A percentile compares a stretch with the other conserved stretches of the same genome.
These are phyloP conservation scores for Heliconius congener DNA, from an alignment of 1,140 invertebrate species.

Conservation along the genomic window DNA sequence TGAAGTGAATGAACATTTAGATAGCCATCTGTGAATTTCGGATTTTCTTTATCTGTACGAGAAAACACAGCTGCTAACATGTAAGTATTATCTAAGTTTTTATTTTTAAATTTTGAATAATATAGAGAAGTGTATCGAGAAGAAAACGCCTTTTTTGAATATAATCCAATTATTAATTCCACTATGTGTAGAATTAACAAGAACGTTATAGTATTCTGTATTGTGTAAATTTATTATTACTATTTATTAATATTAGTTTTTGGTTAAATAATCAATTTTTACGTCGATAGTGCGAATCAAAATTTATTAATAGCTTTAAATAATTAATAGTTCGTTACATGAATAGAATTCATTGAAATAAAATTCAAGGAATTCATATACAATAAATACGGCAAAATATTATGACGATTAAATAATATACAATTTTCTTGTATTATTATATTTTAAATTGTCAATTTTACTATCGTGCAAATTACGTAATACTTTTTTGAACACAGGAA, in stretches of 20 bases:
- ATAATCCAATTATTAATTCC: neutral
- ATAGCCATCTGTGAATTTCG: conserved; percentile 34
- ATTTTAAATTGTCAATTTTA: neutral
- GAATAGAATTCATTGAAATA: no score
- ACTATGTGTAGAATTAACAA: neutral
- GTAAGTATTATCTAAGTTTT: conserved; percentile 33
- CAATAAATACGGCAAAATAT: no score
- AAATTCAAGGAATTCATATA: no score
- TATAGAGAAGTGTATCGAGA: neutral
- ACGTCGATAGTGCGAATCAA: neutral
- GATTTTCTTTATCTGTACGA: conserved; percentile 28
- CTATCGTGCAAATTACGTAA: neutral
- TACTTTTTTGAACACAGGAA: neutral
- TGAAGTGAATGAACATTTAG: conserved; percentile 46
- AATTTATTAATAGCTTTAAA: no score
- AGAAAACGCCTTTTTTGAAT: conserved; percentile 1
- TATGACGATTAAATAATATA: no score
- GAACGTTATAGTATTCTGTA: neutral
- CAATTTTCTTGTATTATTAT: neutral
- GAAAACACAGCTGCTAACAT: conserved; percentile 36
- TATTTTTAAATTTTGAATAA: neutral
- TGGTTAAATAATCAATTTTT: neutral
- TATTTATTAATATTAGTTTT: neutral
- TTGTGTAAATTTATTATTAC: neutral
- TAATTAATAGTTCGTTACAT: no score